A percentile compares a stretch with the other conserved stretches of the same genome.
These are phyloP conservation scores for Pomacea canaliculata DNA, from an alignment of 2,888 invertebrate genomes.

Conservation along the genomic window DNA sequence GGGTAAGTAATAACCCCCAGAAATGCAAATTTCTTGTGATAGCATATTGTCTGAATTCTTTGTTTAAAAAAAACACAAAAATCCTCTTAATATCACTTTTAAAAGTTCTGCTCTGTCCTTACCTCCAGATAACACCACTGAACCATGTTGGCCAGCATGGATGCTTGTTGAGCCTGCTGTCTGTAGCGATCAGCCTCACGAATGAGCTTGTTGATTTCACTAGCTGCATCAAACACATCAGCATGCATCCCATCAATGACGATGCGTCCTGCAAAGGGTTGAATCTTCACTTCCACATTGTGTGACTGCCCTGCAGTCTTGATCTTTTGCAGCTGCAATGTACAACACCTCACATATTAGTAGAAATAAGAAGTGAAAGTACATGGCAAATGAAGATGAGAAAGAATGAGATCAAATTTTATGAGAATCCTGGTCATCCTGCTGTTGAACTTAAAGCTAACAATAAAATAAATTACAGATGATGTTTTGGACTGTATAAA, in stretches of 20 bases:
- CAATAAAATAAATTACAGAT: too few species aligned
- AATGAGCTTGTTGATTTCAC: slow-evolving; percentile 5
- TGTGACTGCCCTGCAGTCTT: neutral
- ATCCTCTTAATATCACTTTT: too few species aligned
- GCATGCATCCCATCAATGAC: slow-evolving; percentile 12
- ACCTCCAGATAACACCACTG: slow-evolving; percentile 22
- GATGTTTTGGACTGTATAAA: too few species aligned
- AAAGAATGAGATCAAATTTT: too few species aligned
- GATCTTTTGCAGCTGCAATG: neutral
- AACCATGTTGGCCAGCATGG: slow-evolving; percentile 21
- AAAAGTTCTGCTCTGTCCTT: neutral
- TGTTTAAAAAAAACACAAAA: too few species aligned
- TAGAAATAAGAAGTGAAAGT: neutral
- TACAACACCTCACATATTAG: neutral
- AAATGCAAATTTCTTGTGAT: too few species aligned
- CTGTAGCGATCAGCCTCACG: slow-evolving; percentile 3
- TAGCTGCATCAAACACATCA: slow-evolving; percentile 13
- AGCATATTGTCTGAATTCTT: too few species aligned
- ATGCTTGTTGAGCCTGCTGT: slow-evolving; percentile 4
- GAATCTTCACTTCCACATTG: slow-evolving; percentile 3
- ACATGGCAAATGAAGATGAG: neutral
- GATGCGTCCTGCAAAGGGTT: neutral
- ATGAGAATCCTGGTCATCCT: too few species aligned
- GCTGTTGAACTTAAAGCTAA: too few species aligned
- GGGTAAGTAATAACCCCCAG: too few species aligned